Percentiles rank a stretch among this genome's conserved stretches.
Conservation (phyloP, 2,888 invertebrate genomes). For the Dugesia japonica region DNA sequence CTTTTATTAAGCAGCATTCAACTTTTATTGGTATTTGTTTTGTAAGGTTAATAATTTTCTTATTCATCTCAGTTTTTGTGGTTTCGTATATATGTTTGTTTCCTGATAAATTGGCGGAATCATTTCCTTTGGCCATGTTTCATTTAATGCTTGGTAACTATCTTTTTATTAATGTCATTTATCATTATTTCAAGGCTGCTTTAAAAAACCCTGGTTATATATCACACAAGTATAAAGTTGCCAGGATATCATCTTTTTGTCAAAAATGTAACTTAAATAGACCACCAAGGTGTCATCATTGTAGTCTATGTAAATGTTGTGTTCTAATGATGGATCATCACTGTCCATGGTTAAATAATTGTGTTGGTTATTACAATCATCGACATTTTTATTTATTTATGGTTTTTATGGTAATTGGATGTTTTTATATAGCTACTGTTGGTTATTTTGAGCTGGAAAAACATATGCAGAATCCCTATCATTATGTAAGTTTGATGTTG, state of each 20-base stretch:
- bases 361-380: constrained; percentile 81
- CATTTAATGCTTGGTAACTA: constrained; percentile 72
- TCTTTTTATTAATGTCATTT: constrained; percentile 70
- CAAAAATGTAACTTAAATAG: constrained; percentile 60
- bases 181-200: constrained; percentile 82
- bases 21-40: not conserved
- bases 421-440: constrained; percentile 50
- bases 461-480: constrained; percentile 37
- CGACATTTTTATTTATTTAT: constrained; percentile 82
- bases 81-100: constrained; percentile 70
- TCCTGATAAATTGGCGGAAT: constrained; percentile 52
- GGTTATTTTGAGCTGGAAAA: constrained; percentile 46
- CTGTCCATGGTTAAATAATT: constrained; percentile 93
- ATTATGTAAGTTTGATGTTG: not conserved
- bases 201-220: constrained; percentile 60
- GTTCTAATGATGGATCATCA: constrained; percentile 87
- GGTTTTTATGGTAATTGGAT: constrained; percentile 70
- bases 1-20: not conserved
- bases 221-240: constrained; percentile 57
- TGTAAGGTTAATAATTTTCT: not conserved
- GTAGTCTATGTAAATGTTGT: constrained; percentile 77
- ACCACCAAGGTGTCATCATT: constrained; percentile 83
- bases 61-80: not conserved
- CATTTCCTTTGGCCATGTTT: constrained; percentile 53
- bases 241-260: constrained; percentile 35